Base-by-base conservation (phyloP, 2,113 vertebrate species). In the Apodemus sylvaticus region DNA sequence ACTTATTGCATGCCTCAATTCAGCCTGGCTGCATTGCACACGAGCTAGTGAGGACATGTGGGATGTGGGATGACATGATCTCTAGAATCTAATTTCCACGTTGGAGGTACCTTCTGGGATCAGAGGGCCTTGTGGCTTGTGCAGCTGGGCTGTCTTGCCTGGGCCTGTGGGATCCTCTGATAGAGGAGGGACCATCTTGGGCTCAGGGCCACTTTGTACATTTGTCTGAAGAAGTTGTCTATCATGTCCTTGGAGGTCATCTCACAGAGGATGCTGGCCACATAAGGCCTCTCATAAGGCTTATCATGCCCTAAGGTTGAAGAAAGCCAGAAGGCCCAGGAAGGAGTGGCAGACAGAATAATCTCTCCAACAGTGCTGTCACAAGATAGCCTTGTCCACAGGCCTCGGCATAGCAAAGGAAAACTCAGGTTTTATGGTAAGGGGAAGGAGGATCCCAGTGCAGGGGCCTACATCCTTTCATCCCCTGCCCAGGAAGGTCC, bases 1-100 rank as follows among this genome's bases (percentile, higher is more conserved):
- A 5, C 36, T 62, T 14, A 29, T 0, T 39, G 36, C 4, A 11
- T n/a, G 24, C 5, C 36, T 68, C 20, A 7, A 0, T 60, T 14
- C 13, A 12, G 45, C 39, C 24, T 2, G 45, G 39, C 48, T 45
- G 77, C 20, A 16, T 13, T 22, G 31, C 60, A 12, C 60, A 10
- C 0, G 11, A 26, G 53, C n/a, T 36, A 2, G 39, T 34, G 71
- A 81, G 22, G 64, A 6, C 26, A 9, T 4, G 17, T 48, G 51
- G 5, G 5, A 16, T 60, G 70, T 29, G 16, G 73, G 51, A 58
- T 42, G 17, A 36, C 0, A 17, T 64, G 20, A 70, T 22, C 20
- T 45, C 13, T 76, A 58, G 45, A 53, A 9, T 90, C 58, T 68
- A n/a, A 24, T 26, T 58, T 29, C n/a, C n/a, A 2, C 1, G 7